Percentiles rank a stretch among this genome's conserved stretches.
phyloP scores from a whole-genome alignment of 2,888 invertebrate species.

The Apotomis betuletana region DNA sequence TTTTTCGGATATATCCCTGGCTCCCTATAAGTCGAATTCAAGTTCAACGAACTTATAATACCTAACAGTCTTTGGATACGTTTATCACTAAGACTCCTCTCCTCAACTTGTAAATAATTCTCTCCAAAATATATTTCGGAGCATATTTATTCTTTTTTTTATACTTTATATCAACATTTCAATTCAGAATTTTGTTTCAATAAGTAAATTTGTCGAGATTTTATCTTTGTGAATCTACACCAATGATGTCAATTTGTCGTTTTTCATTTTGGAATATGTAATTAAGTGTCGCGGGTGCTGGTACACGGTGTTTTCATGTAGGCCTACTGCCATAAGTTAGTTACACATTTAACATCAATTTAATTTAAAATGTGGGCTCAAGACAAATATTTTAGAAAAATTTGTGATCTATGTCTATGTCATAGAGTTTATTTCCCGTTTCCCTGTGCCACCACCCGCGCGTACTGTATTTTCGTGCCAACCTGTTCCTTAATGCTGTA shows the following conservation, averaged over 20 bases:
- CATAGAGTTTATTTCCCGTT: slow-evolving; percentile 22
- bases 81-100: slow-evolving; percentile 81
- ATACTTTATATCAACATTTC: slow-evolving; percentile 66
- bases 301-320: not conserved
- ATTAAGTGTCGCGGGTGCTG: slow-evolving; percentile 14
- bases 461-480: slow-evolving; percentile 9
- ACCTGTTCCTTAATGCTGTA: not conserved
- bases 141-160: slow-evolving; percentile 60
- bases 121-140: slow-evolving; percentile 82
- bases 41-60: slow-evolving; percentile 79
- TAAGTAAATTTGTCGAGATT: slow-evolving; percentile 41
- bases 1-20: slow-evolving; percentile 74
- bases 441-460: slow-evolving; percentile 15
- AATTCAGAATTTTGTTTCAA: slow-evolving; percentile 41
- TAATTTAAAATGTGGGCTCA: slow-evolving; percentile 8
- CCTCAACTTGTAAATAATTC: slow-evolving; percentile 79
- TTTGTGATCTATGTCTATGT: slow-evolving; percentile 20
- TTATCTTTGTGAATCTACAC: slow-evolving; percentile 39
- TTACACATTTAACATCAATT: not conserved
- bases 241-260: slow-evolving; percentile 34
- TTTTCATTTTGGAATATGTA: slow-evolving; percentile 23
- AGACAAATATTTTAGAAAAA: slow-evolving; percentile 8
- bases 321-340: not conserved
- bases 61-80: slow-evolving; percentile 82
- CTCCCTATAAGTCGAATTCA: slow-evolving; percentile 68